A percentile compares a stretch with the other conserved stretches of the same genome.
phyloP scores from a whole-genome alignment of 1,140 invertebrate genomes.

The Sitobion miscanthi region DNA sequence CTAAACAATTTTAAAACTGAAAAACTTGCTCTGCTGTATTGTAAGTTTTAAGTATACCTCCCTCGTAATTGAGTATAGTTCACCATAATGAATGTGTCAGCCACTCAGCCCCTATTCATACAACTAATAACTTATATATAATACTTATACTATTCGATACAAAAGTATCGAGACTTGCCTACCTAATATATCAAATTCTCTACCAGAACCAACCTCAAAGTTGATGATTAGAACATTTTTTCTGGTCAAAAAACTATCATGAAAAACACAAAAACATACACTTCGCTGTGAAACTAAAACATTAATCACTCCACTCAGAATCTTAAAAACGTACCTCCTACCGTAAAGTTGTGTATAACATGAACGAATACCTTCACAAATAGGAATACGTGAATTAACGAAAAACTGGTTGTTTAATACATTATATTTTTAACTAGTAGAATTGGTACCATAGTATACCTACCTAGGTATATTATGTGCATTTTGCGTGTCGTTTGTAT shows the following conservation, averaged over 20 bases:
- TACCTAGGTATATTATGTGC: not conserved
- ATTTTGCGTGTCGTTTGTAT: not conserved
- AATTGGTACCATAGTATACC: not conserved
- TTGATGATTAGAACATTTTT: not conserved
- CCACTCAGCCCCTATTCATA: too few species aligned
- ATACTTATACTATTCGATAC: too few species aligned
- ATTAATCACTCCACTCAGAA: not conserved
- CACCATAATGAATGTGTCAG: too few species aligned
- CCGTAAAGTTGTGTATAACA: too few species aligned
- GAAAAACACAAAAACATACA: not conserved
- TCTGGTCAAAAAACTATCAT: not conserved
- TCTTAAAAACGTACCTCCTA: not conserved
- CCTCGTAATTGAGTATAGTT: too few species aligned
- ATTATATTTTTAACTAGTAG: not conserved
- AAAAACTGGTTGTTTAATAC: not conserved
- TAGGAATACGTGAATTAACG: not conserved
- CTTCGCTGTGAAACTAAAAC: not conserved
- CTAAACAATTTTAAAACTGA: too few species aligned
- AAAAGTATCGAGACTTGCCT: too few species aligned
- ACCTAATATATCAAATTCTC: too few species aligned
- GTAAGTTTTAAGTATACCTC: too few species aligned
- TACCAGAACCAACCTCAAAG: not conserved
- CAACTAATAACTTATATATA: too few species aligned
- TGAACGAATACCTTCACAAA: not conserved
- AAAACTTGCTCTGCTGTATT: too few species aligned